Evolutionary conservation across 2,888 invertebrate genomes (phyloP), one percentile per base, ranked within the genome.

Genomic region (Xiphydria camelus): DNA sequence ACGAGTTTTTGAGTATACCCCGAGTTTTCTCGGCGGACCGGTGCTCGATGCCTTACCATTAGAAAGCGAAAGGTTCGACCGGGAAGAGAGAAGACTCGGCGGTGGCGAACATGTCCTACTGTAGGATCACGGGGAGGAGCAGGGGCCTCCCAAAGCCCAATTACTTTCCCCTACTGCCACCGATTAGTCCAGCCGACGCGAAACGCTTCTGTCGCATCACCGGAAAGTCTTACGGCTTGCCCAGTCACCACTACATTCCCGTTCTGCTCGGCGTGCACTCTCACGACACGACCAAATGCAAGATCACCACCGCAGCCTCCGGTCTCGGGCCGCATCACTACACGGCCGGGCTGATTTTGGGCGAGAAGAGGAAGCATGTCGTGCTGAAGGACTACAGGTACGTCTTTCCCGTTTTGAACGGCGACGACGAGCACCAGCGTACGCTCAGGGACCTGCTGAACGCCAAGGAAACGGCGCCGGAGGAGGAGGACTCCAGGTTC

Each of bases 171-270:
- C 79, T 91, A 39, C 79, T 90, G 55, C 87, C 88, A 33, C 89
- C 90, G 3, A 85, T 90, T 49, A 88, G 89, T 36, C 89, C 90
- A 9, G 88, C 88, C n/a, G 89, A 90, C 68, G 90, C 90, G 1
- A 84, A 87, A 64, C 81, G 89, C 50, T 85, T 86, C 71, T 88
- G 89, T 76, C 83, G 87, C 58, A 87, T 90, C 61, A 89, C 89
- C 36, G 88, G 88, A 45, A 88, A 88, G 70, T 86, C 88, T 23
- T 84, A 87, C 53, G 85, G 88, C 20, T 78, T 87, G 42, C 85
- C 85, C 33, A 82, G 85, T 26, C 88, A 89, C 74, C 88, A 88
- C 75, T 89, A 87, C 80, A 88, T 88, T 77, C 88, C 88, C 68
- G 88, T 88, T 51, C 75, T 87, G 57, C 81, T 88, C 49, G 82